Evolutionary conservation across 2,797 vertebrate genomes (phyloP).

Genomic region (Argya squamiceps): DNA sequence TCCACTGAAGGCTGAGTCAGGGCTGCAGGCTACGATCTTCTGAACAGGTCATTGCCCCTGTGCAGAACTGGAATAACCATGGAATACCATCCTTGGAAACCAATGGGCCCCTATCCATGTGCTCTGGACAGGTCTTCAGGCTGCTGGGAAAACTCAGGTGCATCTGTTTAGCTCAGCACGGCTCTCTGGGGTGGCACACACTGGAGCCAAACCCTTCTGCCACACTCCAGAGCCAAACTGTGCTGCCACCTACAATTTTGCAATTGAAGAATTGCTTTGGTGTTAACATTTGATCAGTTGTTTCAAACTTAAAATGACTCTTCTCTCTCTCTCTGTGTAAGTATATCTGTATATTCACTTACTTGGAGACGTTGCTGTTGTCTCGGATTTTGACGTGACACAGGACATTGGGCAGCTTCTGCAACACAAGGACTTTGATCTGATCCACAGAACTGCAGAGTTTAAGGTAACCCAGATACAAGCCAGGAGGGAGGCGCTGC

Average conservation of each 20-base stretch:
- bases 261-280: neutral
- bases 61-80: neutral
- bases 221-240: neutral
- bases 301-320: neutral
- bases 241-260: neutral
- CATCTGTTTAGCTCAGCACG: neutral
- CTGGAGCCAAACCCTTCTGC: neutral
- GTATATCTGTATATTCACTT: neutral
- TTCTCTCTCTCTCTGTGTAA: neutral
- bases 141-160: neutral
- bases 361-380: slow-evolving; percentile 89
- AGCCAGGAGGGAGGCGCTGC: slow-evolving; percentile 86
- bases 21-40: neutral
- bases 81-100: neutral
- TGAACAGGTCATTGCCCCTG: neutral
- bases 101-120: accelerated
- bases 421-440: slow-evolving; percentile 93
- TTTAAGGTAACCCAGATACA: slow-evolving; percentile 96
- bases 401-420: slow-evolving; percentile 90
- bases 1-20: neutral
- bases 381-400: slow-evolving; percentile 91
- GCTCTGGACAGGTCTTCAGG: neutral
- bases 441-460: slow-evolving; percentile 98
- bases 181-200: neutral
- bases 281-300: neutral